These are phyloP conservation scores for Salvelinus sp. DNA, from an alignment of 2,113 vertebrate species.

Conservation along the genomic window DNA sequence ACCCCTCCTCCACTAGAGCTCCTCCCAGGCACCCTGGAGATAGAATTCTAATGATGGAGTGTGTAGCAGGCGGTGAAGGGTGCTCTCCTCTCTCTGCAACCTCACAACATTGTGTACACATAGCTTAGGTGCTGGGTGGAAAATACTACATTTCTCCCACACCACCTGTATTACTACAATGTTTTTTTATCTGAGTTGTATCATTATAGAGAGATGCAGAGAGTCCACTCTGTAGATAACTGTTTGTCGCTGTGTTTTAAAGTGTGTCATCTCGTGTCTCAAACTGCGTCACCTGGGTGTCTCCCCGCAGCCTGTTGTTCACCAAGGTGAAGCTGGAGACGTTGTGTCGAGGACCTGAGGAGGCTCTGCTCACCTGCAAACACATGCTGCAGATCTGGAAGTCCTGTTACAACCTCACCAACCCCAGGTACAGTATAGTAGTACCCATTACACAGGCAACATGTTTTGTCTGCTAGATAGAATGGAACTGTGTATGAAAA, in stretches of 20 bases:
- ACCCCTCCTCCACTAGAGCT: not conserved
- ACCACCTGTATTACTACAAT: too few relatives aligned
- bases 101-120: too few relatives aligned
- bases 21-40: not conserved
- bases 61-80: too few relatives aligned
- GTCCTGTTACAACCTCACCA: conserved; percentile 97
- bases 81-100: too few relatives aligned
- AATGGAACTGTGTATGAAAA: too few relatives aligned
- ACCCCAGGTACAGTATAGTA: conserved; percentile 84
- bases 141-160: too few relatives aligned
- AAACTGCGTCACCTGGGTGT: too few relatives aligned
- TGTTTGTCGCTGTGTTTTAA: conserved; percentile 1
- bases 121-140: too few relatives aligned
- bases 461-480: too few relatives aligned
- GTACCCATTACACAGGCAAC: too few relatives aligned
- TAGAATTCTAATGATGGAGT: not conserved
- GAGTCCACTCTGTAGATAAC: not conserved
- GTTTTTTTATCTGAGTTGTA: not conserved
- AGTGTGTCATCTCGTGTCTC: not conserved
- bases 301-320: conserved; percentile 83
- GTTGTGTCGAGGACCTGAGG: conserved; percentile 90
- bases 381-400: conserved; percentile 99
- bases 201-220: not conserved
- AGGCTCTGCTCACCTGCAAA: conserved; percentile 95
- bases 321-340: conserved; percentile 97